Evolutionary conservation across 2,888 invertebrate genomes (phyloP).

Genomic region (Acanthosepion lycidas): DNA sequence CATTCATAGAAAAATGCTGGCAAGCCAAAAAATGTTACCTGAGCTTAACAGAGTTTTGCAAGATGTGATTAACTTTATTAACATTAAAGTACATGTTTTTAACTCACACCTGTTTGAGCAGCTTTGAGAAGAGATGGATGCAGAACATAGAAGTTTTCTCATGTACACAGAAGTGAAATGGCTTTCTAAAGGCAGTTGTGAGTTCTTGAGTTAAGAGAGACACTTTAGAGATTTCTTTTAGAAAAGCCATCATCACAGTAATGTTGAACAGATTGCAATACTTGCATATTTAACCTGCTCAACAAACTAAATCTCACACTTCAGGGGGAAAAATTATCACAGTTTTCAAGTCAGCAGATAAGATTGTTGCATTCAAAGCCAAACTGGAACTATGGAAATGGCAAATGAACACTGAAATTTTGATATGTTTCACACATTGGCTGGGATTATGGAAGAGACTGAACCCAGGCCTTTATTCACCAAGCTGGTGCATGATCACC

Average conservation of each 20-base stretch:
- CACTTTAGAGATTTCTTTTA: conserved; percentile 13
- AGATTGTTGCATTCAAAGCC: conserved; percentile 38
- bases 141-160: not conserved
- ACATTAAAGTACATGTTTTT: not conserved
- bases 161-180: not conserved
- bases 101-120: not conserved
- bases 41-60: not conserved
- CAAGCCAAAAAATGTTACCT: not conserved
- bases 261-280: not conserved
- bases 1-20: conserved; percentile 40
- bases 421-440: not conserved
- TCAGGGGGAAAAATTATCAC: conserved; percentile 1
- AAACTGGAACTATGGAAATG: not conserved
- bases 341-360: conserved; percentile 38
- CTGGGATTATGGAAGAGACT: conserved; percentile 42
- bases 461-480: not conserved
- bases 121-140: not conserved
- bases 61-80: not conserved
- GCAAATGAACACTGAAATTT: not conserved
- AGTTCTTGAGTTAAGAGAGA: conserved; percentile 33
- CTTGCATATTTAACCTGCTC: not conserved
- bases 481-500: conserved; percentile 8
- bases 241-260: not conserved
- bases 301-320: not conserved
- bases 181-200: not conserved